These are phyloP conservation scores for Phrynocephalus versicolor DNA, from an alignment of 2,113 vertebrate species.

Conservation along the genomic window DNA sequence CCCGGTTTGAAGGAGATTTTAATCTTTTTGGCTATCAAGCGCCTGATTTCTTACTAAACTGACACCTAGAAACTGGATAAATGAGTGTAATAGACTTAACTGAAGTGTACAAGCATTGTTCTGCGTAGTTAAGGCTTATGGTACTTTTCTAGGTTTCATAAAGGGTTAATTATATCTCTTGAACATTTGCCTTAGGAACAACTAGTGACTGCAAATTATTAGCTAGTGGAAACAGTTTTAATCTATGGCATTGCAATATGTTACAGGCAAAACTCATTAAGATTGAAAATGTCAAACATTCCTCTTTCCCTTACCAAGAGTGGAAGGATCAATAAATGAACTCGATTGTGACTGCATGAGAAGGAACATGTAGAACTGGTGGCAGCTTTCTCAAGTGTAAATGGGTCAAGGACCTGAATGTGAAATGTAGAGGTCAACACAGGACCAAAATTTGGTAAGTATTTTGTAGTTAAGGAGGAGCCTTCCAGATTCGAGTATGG, in stretches of 20 bases:
- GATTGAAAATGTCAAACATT: slow-evolving; percentile 35
- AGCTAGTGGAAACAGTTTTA: slow-evolving; percentile 56
- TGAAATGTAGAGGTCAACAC: slow-evolving; percentile 31
- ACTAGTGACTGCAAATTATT: slow-evolving; percentile 43
- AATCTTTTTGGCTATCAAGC: slow-evolving; percentile 90
- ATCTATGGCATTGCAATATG: slow-evolving; percentile 26
- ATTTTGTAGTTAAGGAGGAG: slow-evolving; percentile 32
- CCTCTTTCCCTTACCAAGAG: background rate
- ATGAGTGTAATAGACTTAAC: slow-evolving; percentile 26
- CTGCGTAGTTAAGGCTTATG: slow-evolving; percentile 29
- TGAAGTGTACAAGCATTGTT: slow-evolving; percentile 36
- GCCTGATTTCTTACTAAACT: slow-evolving; percentile 90
- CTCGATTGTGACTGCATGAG: background rate
- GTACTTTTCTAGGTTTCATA: slow-evolving; percentile 41
- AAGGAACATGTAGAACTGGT: slow-evolving; percentile 7
- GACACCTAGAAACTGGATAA: slow-evolving; percentile 49
- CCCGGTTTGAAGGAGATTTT: slow-evolving; percentile 91
- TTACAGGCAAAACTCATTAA: slow-evolving; percentile 44
- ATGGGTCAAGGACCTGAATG: slow-evolving; percentile 20
- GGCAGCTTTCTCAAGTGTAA: background rate
- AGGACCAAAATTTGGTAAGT: slow-evolving; percentile 29
- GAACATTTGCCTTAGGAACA: slow-evolving; percentile 50
- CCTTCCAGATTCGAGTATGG: slow-evolving; percentile 26
- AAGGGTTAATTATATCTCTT: slow-evolving; percentile 57
- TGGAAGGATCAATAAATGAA: background rate